Evolutionary conservation across 2,797 vertebrate genomes (phyloP).

Genomic region (Petrocephalus sullivani): DNA sequence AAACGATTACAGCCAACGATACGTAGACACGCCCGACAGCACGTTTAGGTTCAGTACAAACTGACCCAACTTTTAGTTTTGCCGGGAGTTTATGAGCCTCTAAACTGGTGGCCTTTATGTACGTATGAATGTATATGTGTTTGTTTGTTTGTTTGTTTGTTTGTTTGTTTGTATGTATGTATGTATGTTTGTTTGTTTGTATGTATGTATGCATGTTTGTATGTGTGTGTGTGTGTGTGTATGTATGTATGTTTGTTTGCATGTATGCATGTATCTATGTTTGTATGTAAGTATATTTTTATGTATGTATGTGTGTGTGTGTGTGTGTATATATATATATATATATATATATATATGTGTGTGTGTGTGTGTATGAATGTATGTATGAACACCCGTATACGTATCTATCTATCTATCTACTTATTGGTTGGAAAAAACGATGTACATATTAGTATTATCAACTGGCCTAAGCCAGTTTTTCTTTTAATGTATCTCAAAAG

Average conservation of each 20-base stretch:
- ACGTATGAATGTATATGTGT: too few species aligned
- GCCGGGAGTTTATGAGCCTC: neutral
- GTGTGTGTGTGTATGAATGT: too few species aligned
- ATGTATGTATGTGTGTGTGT: neutral
- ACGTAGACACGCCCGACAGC: neutral
- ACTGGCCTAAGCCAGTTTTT: neutral
- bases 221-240: neutral
- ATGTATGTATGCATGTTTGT: neutral
- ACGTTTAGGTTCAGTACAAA: neutral
- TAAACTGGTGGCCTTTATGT: neutral
- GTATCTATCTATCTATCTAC: neutral
- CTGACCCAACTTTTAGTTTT: neutral
- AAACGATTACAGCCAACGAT: neutral
- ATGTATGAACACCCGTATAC: too few species aligned
- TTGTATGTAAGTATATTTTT: neutral
- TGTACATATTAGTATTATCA: neutral
- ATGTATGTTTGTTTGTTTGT: neutral
- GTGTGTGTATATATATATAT: neutral
- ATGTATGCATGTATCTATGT: neutral
- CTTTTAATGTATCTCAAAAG: neutral
- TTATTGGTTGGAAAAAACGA: neutral
- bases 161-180: neutral
- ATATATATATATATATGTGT: too few species aligned
- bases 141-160: neutral
- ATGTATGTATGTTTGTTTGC: neutral